Base-by-base conservation (phyloP, 1,140 invertebrate species). In the Grapholita molesta region DNA sequence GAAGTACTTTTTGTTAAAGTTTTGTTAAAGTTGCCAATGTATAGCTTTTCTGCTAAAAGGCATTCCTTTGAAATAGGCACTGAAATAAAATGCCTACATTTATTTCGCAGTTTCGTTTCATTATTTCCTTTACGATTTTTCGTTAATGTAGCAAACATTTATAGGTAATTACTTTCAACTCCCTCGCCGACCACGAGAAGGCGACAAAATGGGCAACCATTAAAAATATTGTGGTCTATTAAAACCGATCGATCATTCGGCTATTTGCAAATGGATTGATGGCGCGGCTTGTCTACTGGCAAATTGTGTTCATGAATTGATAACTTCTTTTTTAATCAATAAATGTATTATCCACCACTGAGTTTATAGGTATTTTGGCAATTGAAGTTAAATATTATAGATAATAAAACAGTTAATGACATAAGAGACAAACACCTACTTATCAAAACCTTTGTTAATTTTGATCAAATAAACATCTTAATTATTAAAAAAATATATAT, bases 241-340 rank as follows among this genome's bases (percentile, higher is more conserved):
- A 69, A 70, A 67, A 70, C 35, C 69, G 52, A 69, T 69, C 67
- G 64, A 70, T 74, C 70, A 70, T 68, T 66, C 69, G 64, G 64
- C 68, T 69, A 68, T 73, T 73, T 73, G 61, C 70, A 64, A 70
- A 73, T 70, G 35, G 65, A 73, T 64, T 73, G 68, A 73, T 67
- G 71, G 42, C 15, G 15, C 42, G 64, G 4, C 64, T 65, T 61
- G 61, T 67, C 66, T 48, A 32, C 42, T 11, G 55, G 57, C 42
- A 18, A 48, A 48, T 18, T 48, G 42, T 48, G 42, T 15, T 48
- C 3, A 48, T 48, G 42, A 48, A 48, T 48, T 48, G 18, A n/a
- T 18, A 21, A 48, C 7, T 18, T 48, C 8, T 48, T 2, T 0
- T 38, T 18, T 48, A n/a, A n/a, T n/a, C n/a, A n/a, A n/a, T n/a